Percentiles rank a stretch among this genome's conserved stretches.
These are phyloP conservation scores for Megalopta genalis DNA, from an alignment of 1,140 invertebrate species.

Conservation along the genomic window DNA sequence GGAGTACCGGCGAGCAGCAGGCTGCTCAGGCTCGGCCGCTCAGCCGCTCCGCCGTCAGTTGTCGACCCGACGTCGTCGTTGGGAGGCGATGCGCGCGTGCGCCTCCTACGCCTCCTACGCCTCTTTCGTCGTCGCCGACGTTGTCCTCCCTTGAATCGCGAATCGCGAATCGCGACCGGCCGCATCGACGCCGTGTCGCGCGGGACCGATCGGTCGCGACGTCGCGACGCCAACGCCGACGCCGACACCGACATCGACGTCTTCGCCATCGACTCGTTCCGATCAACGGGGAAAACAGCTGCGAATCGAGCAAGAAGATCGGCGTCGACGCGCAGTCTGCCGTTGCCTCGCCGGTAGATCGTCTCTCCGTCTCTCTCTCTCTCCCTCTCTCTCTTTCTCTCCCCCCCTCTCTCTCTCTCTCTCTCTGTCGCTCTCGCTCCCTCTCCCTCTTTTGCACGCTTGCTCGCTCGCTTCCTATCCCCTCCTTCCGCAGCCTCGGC, in stretches of 20 bases:
- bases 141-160: background rate
- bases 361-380: background rate
- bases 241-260: no score
- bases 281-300: background rate
- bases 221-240: background rate
- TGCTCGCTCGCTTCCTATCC: background rate
- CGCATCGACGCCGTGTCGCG: background rate
- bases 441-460: no score
- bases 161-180: background rate
- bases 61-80: conserved; percentile 68
- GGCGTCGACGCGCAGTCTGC: conserved; percentile 32
- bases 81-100: conserved; percentile 50
- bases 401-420: background rate
- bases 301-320: conserved; percentile 16
- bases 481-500: background rate
- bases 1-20: conserved; percentile 68
- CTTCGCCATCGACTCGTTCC: background rate
- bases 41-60: conserved; percentile 67
- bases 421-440: background rate
- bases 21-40: conserved; percentile 27
- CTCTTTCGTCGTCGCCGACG: background rate
- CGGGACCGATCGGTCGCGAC: background rate
- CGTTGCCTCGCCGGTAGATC: conserved; percentile 26
- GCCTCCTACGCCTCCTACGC: background rate
- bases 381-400: background rate